phyloP scores from a whole-genome alignment of 2,113 vertebrate species.

The Entosphenus tridentatus region DNA sequence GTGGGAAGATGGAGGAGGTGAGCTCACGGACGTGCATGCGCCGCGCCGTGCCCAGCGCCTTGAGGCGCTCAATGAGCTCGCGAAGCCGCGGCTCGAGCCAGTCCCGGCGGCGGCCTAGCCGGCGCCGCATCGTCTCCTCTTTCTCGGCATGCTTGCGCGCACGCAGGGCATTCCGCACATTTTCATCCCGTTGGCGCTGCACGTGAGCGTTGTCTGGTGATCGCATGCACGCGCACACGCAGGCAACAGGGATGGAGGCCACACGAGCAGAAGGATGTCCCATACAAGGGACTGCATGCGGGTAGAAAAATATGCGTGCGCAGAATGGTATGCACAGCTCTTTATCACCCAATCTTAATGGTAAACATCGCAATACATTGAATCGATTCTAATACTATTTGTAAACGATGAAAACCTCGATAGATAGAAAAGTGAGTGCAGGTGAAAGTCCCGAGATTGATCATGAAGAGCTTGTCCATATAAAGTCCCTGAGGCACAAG shows the following conservation, averaged over 20 bases:
- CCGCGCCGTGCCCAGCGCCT: constrained; percentile 38
- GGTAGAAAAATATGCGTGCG: too few relatives aligned
- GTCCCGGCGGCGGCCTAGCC: constrained; percentile 52
- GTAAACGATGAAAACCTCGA: too few relatives aligned
- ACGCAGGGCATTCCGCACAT: constrained; percentile 53
- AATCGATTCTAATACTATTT: too few relatives aligned
- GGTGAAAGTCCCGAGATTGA: too few relatives aligned
- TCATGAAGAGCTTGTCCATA: too few relatives aligned
- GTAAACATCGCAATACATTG: too few relatives aligned
- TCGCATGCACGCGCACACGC: not conserved
- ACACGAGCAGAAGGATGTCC: not conserved
- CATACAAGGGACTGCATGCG: too few relatives aligned
- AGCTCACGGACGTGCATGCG: constrained; percentile 53
- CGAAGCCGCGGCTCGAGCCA: constrained; percentile 40
- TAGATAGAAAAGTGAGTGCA: too few relatives aligned
- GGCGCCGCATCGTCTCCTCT: constrained; percentile 72
- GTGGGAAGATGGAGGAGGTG: constrained; percentile 58
- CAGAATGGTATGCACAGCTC: too few relatives aligned
- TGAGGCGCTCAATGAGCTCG: constrained; percentile 38
- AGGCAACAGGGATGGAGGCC: not conserved
- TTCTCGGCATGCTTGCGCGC: constrained; percentile 74
- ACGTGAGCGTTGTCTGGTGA: not conserved
- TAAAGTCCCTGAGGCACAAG: too few relatives aligned
- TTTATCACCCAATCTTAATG: too few relatives aligned
- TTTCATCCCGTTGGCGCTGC: constrained; percentile 47